A percentile compares a stretch with the other conserved stretches of the same genome.
These are phyloP conservation scores for Vandiemenella viatica DNA, from an alignment of 2,888 invertebrate genomes.

Conservation along the genomic window DNA sequence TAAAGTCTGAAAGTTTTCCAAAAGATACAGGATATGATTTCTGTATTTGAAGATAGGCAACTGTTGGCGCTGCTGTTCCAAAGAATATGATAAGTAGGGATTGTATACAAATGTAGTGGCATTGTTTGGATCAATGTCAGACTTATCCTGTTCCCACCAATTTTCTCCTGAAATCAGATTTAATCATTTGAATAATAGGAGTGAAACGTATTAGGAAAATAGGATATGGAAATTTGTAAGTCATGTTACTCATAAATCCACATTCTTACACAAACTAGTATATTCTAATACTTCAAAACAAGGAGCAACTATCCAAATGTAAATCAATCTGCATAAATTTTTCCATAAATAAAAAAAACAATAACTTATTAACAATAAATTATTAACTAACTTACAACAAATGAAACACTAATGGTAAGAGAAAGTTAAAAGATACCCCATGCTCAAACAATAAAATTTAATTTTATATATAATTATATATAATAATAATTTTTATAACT, in stretches of 20 bases:
- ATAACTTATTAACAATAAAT: no score
- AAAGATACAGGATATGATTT: slow-evolving; percentile 73
- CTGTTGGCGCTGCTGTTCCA: slow-evolving; percentile 69
- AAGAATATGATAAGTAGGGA: slow-evolving; percentile 63
- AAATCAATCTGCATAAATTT: no score
- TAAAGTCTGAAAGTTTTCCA: slow-evolving; percentile 81
- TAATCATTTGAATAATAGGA: not conserved
- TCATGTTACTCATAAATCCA: not conserved
- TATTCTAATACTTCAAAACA: no score
- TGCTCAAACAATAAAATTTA: no score
- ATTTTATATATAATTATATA: no score
- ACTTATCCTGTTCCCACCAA: slow-evolving; percentile 25
- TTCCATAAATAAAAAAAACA: no score
- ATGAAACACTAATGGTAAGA: no score
- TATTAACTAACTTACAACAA: no score
- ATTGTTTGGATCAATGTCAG: slow-evolving; percentile 40
- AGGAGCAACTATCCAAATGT: no score
- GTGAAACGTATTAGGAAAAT: not conserved
- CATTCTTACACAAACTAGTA: no score
- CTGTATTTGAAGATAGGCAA: slow-evolving; percentile 76
- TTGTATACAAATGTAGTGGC: slow-evolving; percentile 66
- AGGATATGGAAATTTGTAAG: not conserved
- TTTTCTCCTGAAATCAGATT: slow-evolving; percentile 3
- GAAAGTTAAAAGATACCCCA: no score
- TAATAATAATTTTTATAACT: no score